phyloP scores from a whole-genome alignment of 2,113 vertebrate species.

The Gnathonemus echidnorhynchus region DNA sequence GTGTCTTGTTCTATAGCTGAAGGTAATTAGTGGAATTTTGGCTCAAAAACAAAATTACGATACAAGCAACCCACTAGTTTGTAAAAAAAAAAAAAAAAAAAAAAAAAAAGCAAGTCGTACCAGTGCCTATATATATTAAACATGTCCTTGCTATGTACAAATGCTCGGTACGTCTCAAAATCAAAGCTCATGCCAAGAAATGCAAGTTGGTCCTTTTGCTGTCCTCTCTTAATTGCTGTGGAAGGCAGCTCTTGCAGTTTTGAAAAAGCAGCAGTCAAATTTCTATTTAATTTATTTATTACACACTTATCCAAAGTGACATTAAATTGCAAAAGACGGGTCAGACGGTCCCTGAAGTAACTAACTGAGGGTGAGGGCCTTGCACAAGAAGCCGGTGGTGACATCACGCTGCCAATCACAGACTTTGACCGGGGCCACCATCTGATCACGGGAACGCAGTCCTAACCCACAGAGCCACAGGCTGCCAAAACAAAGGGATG shows the following conservation, averaged over 20 bases:
- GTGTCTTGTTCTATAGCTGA: neutral
- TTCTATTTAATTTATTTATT: neutral
- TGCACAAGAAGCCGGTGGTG: neutral
- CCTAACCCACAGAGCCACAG: neutral
- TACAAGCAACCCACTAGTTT: neutral
- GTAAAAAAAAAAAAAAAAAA: neutral
- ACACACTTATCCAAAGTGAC: neutral
- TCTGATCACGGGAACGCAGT: neutral
- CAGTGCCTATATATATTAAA: neutral
- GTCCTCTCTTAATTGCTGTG: neutral
- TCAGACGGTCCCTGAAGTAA: neutral
- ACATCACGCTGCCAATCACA: neutral
- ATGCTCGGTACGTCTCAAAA: neutral
- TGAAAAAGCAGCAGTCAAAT: neutral
- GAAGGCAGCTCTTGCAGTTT: neutral
- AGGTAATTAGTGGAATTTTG: neutral
- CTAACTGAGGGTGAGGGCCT: neutral
- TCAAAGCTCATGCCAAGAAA: neutral
- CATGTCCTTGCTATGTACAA: neutral
- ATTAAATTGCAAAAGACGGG: neutral
- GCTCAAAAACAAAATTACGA: neutral
- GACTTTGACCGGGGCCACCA: neutral
- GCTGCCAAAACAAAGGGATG: neutral
- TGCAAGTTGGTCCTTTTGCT: neutral
- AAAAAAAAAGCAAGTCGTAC: neutral